phyloP scores from a whole-genome alignment of 2,888 invertebrate genomes.

The Physocephala rufipes region DNA sequence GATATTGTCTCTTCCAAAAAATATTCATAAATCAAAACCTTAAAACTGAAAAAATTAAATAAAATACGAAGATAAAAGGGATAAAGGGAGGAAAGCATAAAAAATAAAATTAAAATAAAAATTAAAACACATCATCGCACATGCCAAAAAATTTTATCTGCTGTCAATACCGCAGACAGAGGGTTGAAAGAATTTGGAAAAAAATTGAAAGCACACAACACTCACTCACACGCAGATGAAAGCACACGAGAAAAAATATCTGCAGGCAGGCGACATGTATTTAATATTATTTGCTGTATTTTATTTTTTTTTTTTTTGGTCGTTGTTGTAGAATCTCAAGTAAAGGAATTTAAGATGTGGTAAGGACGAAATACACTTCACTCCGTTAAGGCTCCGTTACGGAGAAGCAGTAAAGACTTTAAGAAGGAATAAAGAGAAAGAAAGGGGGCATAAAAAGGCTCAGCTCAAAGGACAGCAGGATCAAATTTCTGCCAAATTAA shows the following conservation, averaged over 20 bases:
- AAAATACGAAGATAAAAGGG: slow-evolving; percentile 28
- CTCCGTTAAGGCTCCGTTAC: too few species aligned
- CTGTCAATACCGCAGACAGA: background rate
- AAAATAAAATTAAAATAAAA: slow-evolving; percentile 25
- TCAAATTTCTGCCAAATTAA: slow-evolving; percentile 18
- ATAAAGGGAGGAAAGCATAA: slow-evolving; percentile 28
- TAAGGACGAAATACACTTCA: too few species aligned
- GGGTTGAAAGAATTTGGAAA: background rate
- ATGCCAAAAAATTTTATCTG: slow-evolving; percentile 35
- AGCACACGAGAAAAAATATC: background rate
- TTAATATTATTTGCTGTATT: background rate
- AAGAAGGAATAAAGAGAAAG: background rate
- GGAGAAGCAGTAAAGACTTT: too few species aligned
- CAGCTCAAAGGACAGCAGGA: background rate
- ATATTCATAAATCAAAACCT: slow-evolving; percentile 22
- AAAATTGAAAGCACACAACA: slow-evolving; percentile 13
- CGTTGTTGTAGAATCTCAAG: background rate
- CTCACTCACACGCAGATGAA: background rate
- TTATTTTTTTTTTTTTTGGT: background rate
- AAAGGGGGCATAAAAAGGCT: background rate
- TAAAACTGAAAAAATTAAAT: slow-evolving; percentile 31
- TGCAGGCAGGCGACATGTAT: background rate
- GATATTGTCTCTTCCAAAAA: background rate
- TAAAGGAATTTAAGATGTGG: background rate
- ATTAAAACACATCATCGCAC: slow-evolving; percentile 33